phyloP scores from a whole-genome alignment of 2,113 vertebrate species.

The Colius striatus region DNA sequence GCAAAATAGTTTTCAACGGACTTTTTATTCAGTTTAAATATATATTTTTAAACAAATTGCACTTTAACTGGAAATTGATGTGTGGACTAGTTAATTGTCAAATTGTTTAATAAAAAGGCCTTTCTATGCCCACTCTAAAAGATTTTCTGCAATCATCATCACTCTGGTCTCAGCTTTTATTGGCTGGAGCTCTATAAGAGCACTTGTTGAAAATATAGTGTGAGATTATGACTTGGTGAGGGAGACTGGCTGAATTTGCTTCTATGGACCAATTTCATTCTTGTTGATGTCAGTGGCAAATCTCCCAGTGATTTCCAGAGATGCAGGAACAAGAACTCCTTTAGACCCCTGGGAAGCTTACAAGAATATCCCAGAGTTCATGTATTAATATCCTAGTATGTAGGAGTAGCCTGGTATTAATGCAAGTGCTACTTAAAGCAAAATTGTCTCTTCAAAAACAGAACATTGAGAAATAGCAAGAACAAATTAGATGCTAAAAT shows the following conservation, averaged over 20 bases:
- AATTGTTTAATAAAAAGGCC: conserved; percentile 26
- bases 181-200: conserved; percentile 27
- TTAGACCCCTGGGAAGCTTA: neutral
- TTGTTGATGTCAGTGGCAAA: neutral
- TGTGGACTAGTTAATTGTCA: conserved; percentile 9
- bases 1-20: neutral
- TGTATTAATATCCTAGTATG: neutral
- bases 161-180: conserved; percentile 24
- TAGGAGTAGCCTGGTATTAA: neutral
- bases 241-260: neutral
- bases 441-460: neutral
- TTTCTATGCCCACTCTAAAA: neutral
- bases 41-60: neutral
- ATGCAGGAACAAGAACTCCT: neutral
- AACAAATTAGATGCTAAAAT: neutral
- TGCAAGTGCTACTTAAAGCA: neutral
- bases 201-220: conserved; percentile 9
- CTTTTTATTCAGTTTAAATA: neutral
- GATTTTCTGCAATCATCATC: neutral
- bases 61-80: neutral
- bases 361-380: neutral
- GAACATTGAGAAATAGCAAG: neutral
- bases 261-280: neutral
- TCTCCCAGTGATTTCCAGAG: conserved; percentile 36
- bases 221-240: conserved; percentile 12